Evolutionary conservation across 2,113 vertebrate species (phyloP).

Genomic region (Oplegnathus fasciatus): DNA sequence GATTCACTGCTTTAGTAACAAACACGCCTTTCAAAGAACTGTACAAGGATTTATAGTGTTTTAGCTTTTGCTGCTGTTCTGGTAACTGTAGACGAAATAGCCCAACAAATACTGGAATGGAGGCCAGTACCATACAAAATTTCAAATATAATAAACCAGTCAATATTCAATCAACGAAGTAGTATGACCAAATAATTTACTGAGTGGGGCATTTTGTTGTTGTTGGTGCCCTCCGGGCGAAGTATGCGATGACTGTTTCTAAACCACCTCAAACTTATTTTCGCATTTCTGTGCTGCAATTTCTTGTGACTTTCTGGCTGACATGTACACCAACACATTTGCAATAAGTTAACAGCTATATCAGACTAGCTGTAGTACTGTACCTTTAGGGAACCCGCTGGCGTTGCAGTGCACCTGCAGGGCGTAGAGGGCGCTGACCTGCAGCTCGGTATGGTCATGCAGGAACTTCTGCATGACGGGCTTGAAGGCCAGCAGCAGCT

Average conservation of each 20-base stretch:
- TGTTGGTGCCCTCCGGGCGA: background rate
- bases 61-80: background rate
- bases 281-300: background rate
- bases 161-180: too few relatives aligned
- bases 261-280: background rate
- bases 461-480: slow-evolving; percentile 99
- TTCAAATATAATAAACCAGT: too few relatives aligned
- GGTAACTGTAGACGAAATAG: background rate
- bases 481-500: slow-evolving; percentile 96
- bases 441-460: slow-evolving; percentile 96
- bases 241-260: background rate
- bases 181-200: too few relatives aligned
- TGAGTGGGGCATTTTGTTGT: background rate
- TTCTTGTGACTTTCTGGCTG: background rate
- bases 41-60: background rate
- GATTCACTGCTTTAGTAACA: background rate
- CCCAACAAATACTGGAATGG: background rate
- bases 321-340: background rate
- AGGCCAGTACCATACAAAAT: background rate
- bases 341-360: background rate
- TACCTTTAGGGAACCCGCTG: slow-evolving; percentile 96
- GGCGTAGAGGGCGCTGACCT: slow-evolving; percentile 97
- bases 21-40: too few relatives aligned
- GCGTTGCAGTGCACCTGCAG: slow-evolving; percentile 98
- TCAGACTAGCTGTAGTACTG: background rate